Evolutionary conservation across 2,113 vertebrate genomes (phyloP), one percentile per base, ranked within the genome.

Genomic region (Shinisaurus crocodilurus): DNA sequence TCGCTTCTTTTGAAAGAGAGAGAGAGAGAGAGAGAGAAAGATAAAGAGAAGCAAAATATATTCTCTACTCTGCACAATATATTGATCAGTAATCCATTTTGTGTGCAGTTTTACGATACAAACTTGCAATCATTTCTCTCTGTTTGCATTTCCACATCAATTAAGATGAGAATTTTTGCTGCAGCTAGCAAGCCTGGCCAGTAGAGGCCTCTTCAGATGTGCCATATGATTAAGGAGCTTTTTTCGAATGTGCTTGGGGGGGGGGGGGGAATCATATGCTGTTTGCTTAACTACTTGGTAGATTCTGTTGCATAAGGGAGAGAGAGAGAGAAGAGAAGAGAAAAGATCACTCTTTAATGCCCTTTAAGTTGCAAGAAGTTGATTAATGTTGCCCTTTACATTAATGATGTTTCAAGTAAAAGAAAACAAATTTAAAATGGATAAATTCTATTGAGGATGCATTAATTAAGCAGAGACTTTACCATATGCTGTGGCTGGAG

Each of bases 191-290:
- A 87, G 63, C 57, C 91, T 97, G 96, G 90, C 98, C 99, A 97
- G 98, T 97, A 99, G 99, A 98, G 99, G 99, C 98, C 99, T 99
- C 99, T 98, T 98, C 98, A 98, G 98, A 97, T 98, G 98, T 98
- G 97, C 97, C 95, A 97, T 97, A 96, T 93, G 95, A 93, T 88
- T 69, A 79, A 90, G 93, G 90, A 77, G 75, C 67, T 86, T 69
- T 92, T 9, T n/a, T n/a, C n/a, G 90, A 27, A 93, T 88, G 90
- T 25, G 93, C 91, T 92, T 92, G 60, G 60, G 5, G 20, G 12
- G 12, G 7, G n/a, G n/a, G n/a, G 13, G 20, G 34, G 94, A 91
- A 95, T 95, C 92, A 89, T 60, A 88, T 0, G 48, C 95, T 93
- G 95, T 29, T 69, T 96, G 95, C 96, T 94, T 92, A 96, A 97